Base-by-base conservation (phyloP, 1,140 invertebrate genomes). In the Drosophila funebris region DNA sequence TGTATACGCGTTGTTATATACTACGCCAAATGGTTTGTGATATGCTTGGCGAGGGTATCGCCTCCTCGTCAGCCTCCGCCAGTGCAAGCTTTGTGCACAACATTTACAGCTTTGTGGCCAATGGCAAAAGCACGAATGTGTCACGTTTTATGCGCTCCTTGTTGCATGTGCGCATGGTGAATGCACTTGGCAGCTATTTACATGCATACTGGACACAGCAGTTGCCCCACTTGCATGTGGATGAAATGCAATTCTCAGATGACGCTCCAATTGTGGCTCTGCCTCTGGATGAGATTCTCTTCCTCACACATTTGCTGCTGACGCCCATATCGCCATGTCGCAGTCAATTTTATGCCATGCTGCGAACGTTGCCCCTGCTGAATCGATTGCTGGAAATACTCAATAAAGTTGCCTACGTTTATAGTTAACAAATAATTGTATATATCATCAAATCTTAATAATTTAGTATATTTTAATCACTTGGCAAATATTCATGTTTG, bases 371-470 rank as follows among this genome's bases (percentile, higher is more conserved):
- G 14, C 41, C n/a, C 37, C 27, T 22, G 11, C 14, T 27, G 8
- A 18, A 9, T 27, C 56, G 44, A 4, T 29, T 87, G 20, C 54
- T 33, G 16, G 41, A 78, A 37, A 31, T 87, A n/a, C 78, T 87
- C 27, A 87, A 78, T 82, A 87, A 87, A 82, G 82, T 83, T 7
- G 75, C 82, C 8, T 88, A 24, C 13, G 78, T 83, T 22, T 87
- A 82, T 20, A 82, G 72, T 48, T 87, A 87, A 69, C n/a, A 77
- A 44, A 69, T 0, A n/a, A 5, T 13, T 14, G 20, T 39, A 7
- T n/a, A 41, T 22, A 7, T 43, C n/a, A n/a, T n/a, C n/a, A n/a
- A n/a, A 24, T 24, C 2, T 24, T 41, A 3, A n/a, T 41, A 41
- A 1, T 41, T 41, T 41, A 1, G 3, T n/a, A 41, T 14, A 14